A percentile compares a stretch with the other conserved stretches of the same genome.
Evolutionary conservation across 2,888 invertebrate species (phyloP).

Genomic region (Colletes collaris): DNA sequence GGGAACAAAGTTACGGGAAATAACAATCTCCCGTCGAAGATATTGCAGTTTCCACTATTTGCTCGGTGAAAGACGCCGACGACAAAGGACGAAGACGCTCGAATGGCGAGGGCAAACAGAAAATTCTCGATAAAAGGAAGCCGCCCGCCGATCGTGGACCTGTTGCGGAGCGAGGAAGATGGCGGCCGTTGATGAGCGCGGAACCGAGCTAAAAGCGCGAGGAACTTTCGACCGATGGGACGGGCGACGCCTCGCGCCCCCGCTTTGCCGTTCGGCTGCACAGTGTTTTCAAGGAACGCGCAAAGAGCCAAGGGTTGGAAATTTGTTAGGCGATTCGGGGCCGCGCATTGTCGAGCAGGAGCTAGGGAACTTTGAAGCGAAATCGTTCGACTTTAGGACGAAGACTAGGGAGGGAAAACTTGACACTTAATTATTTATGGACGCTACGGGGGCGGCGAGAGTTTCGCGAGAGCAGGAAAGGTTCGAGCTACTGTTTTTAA

Average conservation of each 20-base stretch:
- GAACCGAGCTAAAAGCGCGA: constrained; percentile 39
- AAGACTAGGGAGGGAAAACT: background rate
- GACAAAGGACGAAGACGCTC: constrained; percentile 1
- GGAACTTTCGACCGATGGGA: constrained; percentile 31
- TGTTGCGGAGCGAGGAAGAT: constrained; percentile 41
- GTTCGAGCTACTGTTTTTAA: constrained; percentile 1
- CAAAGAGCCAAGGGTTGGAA: constrained; percentile 34
- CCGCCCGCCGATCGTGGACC: constrained; percentile 45
- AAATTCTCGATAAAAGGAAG: constrained; percentile 32
- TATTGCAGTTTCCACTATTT: constrained; percentile 1
- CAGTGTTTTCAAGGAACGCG: constrained; percentile 21
- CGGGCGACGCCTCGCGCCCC: constrained; percentile 30
- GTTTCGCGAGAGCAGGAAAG: background rate
- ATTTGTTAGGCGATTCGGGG: constrained; percentile 42
- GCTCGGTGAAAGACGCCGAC: constrained; percentile 14
- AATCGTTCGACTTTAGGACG: constrained; percentile 21
- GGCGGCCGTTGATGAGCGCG: constrained; percentile 50
- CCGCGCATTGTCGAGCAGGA: constrained; percentile 7
- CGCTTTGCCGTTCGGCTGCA: constrained; percentile 8
- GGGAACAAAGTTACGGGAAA: background rate
- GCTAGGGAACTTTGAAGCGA: constrained; percentile 25
- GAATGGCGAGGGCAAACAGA: background rate
- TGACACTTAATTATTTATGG: constrained; percentile 29
- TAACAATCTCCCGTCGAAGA: constrained; percentile 8
- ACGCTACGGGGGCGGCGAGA: background rate